Evolutionary conservation across 2,888 invertebrate genomes (phyloP).

Genomic region (Synanthedon formicaeformis): DNA sequence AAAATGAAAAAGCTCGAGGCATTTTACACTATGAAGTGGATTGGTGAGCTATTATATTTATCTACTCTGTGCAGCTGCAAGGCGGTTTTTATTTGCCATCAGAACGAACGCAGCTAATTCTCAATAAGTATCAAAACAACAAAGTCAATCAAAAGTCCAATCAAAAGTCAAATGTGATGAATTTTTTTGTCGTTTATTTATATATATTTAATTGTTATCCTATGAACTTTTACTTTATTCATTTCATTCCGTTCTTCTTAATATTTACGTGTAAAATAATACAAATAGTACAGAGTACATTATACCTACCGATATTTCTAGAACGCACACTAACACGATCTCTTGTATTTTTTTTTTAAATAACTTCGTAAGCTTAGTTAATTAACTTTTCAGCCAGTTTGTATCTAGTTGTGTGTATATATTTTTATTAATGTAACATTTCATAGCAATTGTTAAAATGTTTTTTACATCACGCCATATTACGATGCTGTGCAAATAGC

Average conservation of each 20-base stretch:
- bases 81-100: constrained; percentile 3
- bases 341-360: constrained; percentile 11
- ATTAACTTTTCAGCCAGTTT: not conserved
- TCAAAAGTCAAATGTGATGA: no score
- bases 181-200: no score
- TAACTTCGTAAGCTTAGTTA: constrained; percentile 2
- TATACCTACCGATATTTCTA: no score
- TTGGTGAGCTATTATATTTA: constrained; percentile 16
- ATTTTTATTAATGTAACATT: not conserved
- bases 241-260: no score
- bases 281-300: no score
- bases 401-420: constrained; percentile 2
- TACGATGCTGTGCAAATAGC: constrained; percentile 33
- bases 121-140: constrained; percentile 11
- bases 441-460: constrained; percentile 9
- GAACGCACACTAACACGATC: constrained; percentile 40
- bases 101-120: no score
- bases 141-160: no score
- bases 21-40: constrained; percentile 18
- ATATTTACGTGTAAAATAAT: no score
- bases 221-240: no score
- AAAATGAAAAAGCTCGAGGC: constrained; percentile 29
- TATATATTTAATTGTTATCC: no score
- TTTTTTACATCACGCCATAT: constrained; percentile 27
- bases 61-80: constrained; percentile 3